Evolutionary conservation across 2,888 invertebrate species (phyloP).

Genomic region (Orchesellides sinensis): DNA sequence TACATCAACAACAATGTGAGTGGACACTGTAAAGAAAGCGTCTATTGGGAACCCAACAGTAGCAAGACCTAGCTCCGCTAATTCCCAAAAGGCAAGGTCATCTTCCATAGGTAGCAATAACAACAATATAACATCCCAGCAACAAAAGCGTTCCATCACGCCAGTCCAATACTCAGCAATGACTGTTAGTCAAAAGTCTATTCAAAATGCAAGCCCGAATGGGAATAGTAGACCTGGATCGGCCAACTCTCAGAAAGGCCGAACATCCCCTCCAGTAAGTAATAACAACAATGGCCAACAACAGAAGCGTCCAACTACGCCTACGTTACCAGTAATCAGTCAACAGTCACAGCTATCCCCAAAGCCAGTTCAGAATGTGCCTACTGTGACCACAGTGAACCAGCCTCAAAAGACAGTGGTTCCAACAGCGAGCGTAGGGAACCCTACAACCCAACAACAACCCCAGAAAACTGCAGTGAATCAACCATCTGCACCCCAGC

Average conservation of each 20-base stretch:
- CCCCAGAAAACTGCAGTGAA: too few species aligned
- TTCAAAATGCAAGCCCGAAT: not conserved
- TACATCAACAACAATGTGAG: slow-evolving; percentile 37
- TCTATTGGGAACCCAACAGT: not conserved
- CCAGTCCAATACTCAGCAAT: slow-evolving; percentile 16
- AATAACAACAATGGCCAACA: too few species aligned
- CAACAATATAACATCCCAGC: not conserved
- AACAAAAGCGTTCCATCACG: slow-evolving; percentile 18
- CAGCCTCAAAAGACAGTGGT: not conserved
- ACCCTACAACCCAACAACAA: not conserved
- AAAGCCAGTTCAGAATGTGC: not conserved
- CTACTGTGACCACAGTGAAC: not conserved
- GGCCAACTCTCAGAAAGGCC: not conserved
- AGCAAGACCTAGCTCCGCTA: slow-evolving; percentile 19
- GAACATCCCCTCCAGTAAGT: not conserved
- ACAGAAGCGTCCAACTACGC: not conserved
- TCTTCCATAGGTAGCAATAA: too few species aligned
- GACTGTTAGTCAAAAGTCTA: too few species aligned
- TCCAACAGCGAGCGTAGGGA: not conserved
- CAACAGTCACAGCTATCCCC: slow-evolving; percentile 8
- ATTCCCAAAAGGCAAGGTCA: slow-evolving; percentile 3
- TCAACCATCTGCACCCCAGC: not conserved
- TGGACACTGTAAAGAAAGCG: slow-evolving; percentile 6
- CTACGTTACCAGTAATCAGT: too few species aligned
- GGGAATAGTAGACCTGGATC: not conserved